Evolutionary conservation across 2,888 invertebrate genomes (phyloP).

Genomic region (Polietes domitor): DNA sequence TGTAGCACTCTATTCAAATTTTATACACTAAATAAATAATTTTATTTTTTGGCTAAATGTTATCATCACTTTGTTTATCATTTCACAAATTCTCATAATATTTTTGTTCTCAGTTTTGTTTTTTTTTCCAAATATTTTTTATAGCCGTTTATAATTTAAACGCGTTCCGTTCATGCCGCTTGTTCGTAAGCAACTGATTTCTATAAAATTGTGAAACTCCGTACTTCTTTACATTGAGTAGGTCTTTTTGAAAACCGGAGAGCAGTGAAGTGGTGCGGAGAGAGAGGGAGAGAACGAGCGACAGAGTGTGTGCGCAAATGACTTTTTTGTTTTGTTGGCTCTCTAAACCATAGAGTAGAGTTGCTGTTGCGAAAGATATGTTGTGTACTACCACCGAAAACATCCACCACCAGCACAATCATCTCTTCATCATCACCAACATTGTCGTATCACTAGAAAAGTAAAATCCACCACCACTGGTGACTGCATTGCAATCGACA

Average conservation of each 20-base stretch:
- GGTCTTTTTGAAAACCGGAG: neutral
- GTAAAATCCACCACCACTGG: constrained; percentile 34
- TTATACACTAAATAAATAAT: constrained; percentile 30
- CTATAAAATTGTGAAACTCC: constrained; percentile 67
- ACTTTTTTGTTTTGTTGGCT: constrained; percentile 50
- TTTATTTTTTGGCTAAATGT: constrained; percentile 39
- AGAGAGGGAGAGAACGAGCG: constrained; percentile 62
- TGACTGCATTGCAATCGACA: constrained; percentile 33
- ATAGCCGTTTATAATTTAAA: constrained; percentile 50
- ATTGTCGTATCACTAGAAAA: constrained; percentile 26
- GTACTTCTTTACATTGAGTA: constrained; percentile 43
- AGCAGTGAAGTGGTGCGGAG: constrained; percentile 27
- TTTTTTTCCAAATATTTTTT: constrained; percentile 28
- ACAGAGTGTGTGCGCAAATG: constrained; percentile 52
- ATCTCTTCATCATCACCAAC: neutral
- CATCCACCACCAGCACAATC: constrained; percentile 15
- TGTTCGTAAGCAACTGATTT: constrained; percentile 75
- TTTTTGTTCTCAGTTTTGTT: constrained; percentile 67
- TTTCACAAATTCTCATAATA: constrained; percentile 26
- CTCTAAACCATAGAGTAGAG: neutral
- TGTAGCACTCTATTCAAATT: constrained; percentile 13
- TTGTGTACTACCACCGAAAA: neutral
- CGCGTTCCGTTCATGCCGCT: constrained; percentile 73
- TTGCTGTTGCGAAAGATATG: constrained; percentile 23
- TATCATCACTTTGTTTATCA: constrained; percentile 24